Base-by-base conservation (phyloP, 2,888 invertebrate genomes). In the Cephus rjabovi region DNA sequence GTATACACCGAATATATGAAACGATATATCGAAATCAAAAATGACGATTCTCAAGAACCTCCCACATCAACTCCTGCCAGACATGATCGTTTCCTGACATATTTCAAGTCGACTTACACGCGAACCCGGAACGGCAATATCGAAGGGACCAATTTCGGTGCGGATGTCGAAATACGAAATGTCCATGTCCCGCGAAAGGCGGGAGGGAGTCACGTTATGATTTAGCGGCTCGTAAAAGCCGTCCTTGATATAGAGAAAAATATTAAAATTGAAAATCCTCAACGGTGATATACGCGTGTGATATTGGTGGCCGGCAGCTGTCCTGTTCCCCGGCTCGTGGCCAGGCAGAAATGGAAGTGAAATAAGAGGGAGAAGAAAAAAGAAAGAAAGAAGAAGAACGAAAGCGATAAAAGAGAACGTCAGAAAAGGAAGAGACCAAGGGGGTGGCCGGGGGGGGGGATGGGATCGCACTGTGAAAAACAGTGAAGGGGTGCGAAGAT, bases 291-390 rank as follows among this genome's bases (percentile, higher is more conserved):
- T 88, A 89, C 88, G 88, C 86, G 83, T 84, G 86, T 84, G 89
- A 91, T 91, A 91, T 91, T 90, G 90, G 90, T 90, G 91, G 90
- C 90, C 90, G 83, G 90, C 91, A 90, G 91, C 88, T 91, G 90
- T 90, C 91, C 89, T 83, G 83, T 83, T 85, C 80, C 82, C 83
- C 77, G 31, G 34, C 74, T 74, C 76, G 56, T 56, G 56, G 56
- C 56, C 23, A 77, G 81, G 81, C 77, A 78, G 76, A 81, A 83
- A 78, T 79, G 79, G 79, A 79, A 78, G 74, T 77, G 77, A 79
- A 77, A 69, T 34, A 76, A 40, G 77, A 76, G 76, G 70, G 76
- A 70, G 80, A 70, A 56, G 75, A 73, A 75, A 74, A 75, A 75
- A 75, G 75, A 68, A 73, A 75, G 76, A 79, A 77, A 75, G 79